Evolutionary conservation across 2,888 invertebrate genomes (phyloP).

Genomic region (Tridacna gigas): DNA sequence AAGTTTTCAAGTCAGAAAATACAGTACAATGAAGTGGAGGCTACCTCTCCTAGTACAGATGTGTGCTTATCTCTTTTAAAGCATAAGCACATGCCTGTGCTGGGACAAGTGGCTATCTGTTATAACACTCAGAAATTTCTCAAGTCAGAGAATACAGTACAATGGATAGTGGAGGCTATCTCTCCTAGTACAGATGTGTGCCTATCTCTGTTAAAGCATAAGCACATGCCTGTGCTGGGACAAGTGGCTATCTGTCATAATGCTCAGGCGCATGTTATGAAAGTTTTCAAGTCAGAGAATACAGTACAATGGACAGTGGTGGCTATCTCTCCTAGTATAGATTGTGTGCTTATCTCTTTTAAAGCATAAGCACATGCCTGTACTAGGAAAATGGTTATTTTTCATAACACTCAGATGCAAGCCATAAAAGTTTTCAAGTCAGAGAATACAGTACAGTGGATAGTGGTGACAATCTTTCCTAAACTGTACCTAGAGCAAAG

Average conservation of each 20-base stretch:
- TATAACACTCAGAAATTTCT: neutral
- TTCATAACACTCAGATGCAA: neutral
- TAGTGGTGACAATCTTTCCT: slow-evolving; percentile 14
- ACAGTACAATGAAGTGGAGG: no score
- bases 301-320: no score
- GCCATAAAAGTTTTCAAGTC: neutral
- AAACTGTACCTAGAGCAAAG: no score
- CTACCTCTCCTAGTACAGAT: neutral
- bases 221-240: slow-evolving; percentile 56
- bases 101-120: slow-evolving; percentile 7
- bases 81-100: slow-evolving; percentile 43
- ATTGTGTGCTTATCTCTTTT: neutral
- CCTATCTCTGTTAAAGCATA: neutral
- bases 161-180: neutral
- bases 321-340: slow-evolving; percentile 20
- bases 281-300: no score
- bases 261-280: no score
- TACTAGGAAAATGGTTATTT: slow-evolving; percentile 29
- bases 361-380: slow-evolving; percentile 51
- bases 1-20: neutral
- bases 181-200: slow-evolving; percentile 19
- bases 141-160: neutral
- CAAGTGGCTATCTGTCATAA: neutral
- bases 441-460: neutral
- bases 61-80: neutral